Percentiles rank a stretch among this genome's conserved stretches.
phyloP scores from a whole-genome alignment of 1,140 invertebrate species.

The Bursaphelenchus mucronatus region DNA sequence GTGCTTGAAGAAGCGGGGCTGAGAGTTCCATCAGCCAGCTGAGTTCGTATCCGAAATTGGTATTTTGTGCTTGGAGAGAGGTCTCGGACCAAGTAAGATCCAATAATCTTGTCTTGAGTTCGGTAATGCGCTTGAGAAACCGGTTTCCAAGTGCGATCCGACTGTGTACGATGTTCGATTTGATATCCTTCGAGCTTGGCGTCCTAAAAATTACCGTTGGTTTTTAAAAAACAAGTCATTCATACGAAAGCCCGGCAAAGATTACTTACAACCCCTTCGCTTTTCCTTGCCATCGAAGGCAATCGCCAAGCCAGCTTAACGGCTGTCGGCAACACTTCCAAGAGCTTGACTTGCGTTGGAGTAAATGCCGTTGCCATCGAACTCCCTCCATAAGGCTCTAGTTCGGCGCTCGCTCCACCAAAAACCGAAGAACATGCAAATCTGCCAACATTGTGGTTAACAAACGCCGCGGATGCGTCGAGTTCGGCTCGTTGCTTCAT shows the following conservation, averaged over 20 bases:
- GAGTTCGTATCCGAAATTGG: conserved; percentile 41
- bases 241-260: no score
- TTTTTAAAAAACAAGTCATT: no score
- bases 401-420: conserved; percentile 37
- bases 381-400: conserved; percentile 18
- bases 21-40: conserved; percentile 19
- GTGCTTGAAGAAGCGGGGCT: conserved; percentile 34
- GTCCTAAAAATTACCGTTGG: conserved; percentile 3
- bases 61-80: conserved; percentile 41
- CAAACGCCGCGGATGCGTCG: conserved; percentile 18
- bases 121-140: conserved; percentile 11
- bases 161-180: conserved; percentile 33
- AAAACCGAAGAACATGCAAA: conserved; percentile 45
- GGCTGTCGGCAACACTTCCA: conserved; percentile 23
- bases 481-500: conserved; percentile 7
- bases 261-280: no score
- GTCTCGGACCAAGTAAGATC: conserved; percentile 24
- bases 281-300: conserved; percentile 1
- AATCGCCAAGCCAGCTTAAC: conserved; percentile 26
- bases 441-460: conserved; percentile 32
- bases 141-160: conserved; percentile 33
- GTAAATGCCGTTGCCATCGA: conserved; percentile 12
- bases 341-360: conserved; percentile 21
- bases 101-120: conserved; percentile 27
- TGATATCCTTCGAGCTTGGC: conserved; percentile 26